Evolutionary conservation across 1,140 invertebrate genomes (phyloP), one percentile per base, ranked within the genome.

Genomic region (Zaprionus vittiger): DNA sequence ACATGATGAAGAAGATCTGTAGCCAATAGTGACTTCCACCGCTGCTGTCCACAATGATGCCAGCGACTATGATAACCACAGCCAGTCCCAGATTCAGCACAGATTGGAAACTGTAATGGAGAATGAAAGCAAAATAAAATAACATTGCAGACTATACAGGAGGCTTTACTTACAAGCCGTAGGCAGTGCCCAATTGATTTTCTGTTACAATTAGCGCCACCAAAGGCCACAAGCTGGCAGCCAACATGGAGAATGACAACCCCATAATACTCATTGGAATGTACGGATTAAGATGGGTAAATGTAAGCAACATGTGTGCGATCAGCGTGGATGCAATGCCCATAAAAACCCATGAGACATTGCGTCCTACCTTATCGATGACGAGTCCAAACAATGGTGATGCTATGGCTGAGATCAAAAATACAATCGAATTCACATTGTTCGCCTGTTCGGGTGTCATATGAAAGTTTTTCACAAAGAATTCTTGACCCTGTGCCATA

Each of bases 81-180:
- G 98, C 98, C 26, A 99, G 93, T 31, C 98, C 99, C 38, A 99
- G 94, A 93, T 99, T 99, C 94, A 99, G 98, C 55, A 99, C 95
- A 61, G 98, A 95, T 94, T 99, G 98, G 93, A 98, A 99, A 78
- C 91, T 92, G 37, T 0, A 82, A 55, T 22, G 20, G 9, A 15
- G 4, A 38, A 59, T 20, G 49, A 26, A 26, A 26, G 4, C 14
- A 2, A 1, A 37, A 11, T 55, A 15, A 15, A 28, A 31, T 15
- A 24, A n/a, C 26, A 24, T 55, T 22, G 12, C 5, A 5, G 9
- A 38, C 14, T 38, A 11, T 2, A 49, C 4, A n/a, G 15, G 15
- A 4, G 38, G 6, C 37, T 0, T 7, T 5, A 87, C 91, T 86
- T 73, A 92, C 91, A 99, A 96, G 94, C 99, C 99, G 95, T 99